Evolutionary conservation across 2,888 invertebrate genomes (phyloP).

Genomic region (Nysson spinosus): DNA sequence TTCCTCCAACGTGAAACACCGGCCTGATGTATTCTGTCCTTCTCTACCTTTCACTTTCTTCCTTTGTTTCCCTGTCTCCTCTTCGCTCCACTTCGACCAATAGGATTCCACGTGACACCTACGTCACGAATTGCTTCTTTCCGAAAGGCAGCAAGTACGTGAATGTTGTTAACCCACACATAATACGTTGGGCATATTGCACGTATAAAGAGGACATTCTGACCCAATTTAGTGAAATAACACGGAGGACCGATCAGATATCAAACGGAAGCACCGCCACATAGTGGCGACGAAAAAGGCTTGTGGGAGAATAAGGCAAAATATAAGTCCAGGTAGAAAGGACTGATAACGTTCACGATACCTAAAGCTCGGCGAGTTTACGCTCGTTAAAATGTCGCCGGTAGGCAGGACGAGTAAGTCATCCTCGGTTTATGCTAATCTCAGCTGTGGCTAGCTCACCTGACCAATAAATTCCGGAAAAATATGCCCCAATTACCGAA

Average conservation of each 20-base stretch:
- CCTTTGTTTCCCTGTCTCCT: constrained; percentile 17
- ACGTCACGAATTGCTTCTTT: too few species aligned
- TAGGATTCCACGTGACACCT: too few species aligned
- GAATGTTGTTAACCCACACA: too few species aligned
- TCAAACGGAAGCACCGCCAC: constrained; percentile 49
- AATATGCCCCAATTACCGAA: constrained; percentile 75
- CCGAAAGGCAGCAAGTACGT: too few species aligned
- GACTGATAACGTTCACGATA: constrained; percentile 64
- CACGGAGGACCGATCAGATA: constrained; percentile 45
- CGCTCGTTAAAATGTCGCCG: constrained; percentile 70
- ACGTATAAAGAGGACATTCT: too few species aligned
- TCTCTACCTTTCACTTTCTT: constrained; percentile 22
- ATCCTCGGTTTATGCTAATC: constrained; percentile 70
- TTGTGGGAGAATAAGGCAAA: constrained; percentile 44
- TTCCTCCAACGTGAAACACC: constrained; percentile 24
- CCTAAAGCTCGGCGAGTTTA: constrained; percentile 66
- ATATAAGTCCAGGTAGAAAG: constrained; percentile 45
- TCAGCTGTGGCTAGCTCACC: constrained; percentile 47
- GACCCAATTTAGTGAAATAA: not conserved
- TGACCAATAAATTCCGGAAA: constrained; percentile 71
- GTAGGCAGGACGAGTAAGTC: constrained; percentile 62
- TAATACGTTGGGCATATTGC: too few species aligned
- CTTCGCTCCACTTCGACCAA: constrained; percentile 17
- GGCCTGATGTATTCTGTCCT: constrained; percentile 17
- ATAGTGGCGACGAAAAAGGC: constrained; percentile 33